phyloP scores from a whole-genome alignment of 2,797 vertebrate genomes.

The Danio jaintianensis region DNA sequence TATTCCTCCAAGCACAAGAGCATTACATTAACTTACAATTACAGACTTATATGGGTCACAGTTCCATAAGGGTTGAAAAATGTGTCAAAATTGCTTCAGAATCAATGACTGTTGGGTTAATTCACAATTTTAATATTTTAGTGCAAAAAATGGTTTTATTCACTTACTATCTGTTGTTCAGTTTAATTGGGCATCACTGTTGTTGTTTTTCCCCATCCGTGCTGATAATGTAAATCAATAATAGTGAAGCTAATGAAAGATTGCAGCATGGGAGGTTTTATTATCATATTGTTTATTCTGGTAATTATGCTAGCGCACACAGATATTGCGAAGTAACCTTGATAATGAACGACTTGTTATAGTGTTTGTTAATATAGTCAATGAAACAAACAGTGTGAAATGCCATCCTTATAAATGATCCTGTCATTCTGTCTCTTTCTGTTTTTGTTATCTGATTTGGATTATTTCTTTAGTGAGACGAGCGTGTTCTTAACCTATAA shows the following conservation, averaged over 20 bases:
- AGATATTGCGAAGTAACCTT: constrained; percentile 3
- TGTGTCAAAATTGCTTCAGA: constrained; percentile 11
- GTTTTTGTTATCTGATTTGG: constrained; percentile 10
- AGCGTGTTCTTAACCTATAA: background rate
- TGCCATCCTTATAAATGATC: background rate
- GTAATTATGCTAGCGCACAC: background rate
- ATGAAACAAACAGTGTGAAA: background rate
- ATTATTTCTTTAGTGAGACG: background rate
- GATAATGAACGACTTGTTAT: background rate
- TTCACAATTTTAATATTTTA: background rate
- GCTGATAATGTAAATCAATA: background rate
- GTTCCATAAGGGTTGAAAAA: constrained; percentile 17
- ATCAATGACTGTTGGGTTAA: background rate
- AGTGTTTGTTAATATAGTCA: background rate
- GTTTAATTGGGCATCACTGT: background rate
- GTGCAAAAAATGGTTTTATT: background rate
- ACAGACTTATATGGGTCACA: constrained; percentile 78
- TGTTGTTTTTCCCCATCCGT: background rate
- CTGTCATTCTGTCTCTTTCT: background rate
- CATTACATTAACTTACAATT: constrained; percentile 68
- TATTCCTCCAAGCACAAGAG: constrained; percentile 70
- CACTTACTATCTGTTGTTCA: background rate
- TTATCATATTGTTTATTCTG: background rate
- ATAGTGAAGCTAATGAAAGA: background rate
- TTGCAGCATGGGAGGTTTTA: background rate